Base-by-base conservation (phyloP, 2,888 invertebrate species). In the Dascillus cervinus region DNA sequence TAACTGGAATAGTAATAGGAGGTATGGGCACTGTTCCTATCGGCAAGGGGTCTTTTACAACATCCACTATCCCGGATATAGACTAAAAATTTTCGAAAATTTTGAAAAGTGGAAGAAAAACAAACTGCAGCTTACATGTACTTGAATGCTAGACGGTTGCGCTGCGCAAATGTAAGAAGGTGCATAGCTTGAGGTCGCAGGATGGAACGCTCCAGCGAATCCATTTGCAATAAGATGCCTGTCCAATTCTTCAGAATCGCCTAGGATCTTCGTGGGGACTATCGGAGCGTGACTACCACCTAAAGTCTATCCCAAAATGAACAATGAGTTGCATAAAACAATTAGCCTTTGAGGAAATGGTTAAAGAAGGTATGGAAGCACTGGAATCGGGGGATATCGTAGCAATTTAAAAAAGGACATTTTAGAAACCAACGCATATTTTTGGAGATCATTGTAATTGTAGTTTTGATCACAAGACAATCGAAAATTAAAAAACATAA, bases 171-270 rank as follows among this genome's bases (percentile, higher is more conserved):
- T 66, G 52, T 64, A 66, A 20, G 68, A 69, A 11, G 41, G 4
- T 4, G 17, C 17, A 17, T 6, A 46, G 31, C 50, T 53, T 37
- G 50, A 52, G 48, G 58, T 51, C 50, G 59, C 55, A 53, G 63
- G 54, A 41, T 62, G 49, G 40, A 66, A 64, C 21, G 65, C 60
- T 49, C 73, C 72, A 17, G 70, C 66, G 46, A 70, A 75, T 39
- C 75, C 76, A 59, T 75, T 74, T 52, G 72, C 80, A 2, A 81
- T 69, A 35, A 87, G 67, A 46, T 83, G 75, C 26, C 79, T 66
- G 59, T 86, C 86, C 51, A 87, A 66, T 61, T 88, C 83, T 52
- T 83, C 78, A n/a, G 85, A 86, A 61, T 90, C 88, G 14, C 84
- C 79, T 22, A 90, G 73, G 34, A 88, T 69, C 62, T 81, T 76